Evolutionary conservation across 2,888 invertebrate species (phyloP).

Genomic region (Colletes collaris): DNA sequence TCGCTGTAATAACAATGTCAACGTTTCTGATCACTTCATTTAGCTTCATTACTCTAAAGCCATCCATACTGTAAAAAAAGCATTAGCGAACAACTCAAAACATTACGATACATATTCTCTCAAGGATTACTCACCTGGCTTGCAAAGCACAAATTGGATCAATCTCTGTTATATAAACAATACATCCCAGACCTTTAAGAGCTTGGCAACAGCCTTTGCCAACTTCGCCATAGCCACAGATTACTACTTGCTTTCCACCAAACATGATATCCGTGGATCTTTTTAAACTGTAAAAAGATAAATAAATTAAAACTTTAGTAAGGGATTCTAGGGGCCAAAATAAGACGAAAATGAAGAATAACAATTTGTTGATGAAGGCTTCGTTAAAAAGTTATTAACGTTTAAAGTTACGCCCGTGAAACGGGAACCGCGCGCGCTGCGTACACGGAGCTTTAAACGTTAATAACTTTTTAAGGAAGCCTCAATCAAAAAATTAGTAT

Average conservation of each 20-base stretch:
- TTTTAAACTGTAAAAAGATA: constrained; percentile 86
- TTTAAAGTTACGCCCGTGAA: no score
- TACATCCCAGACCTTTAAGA: constrained; percentile 96
- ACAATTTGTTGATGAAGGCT: no score
- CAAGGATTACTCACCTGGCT: constrained; percentile 87
- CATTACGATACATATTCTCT: background rate
- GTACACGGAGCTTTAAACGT: no score
- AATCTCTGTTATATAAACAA: constrained; percentile 96
- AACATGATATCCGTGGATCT: constrained; percentile 98
- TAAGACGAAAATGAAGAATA: no score
- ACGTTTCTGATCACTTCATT: constrained; percentile 96
- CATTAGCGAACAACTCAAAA: background rate
- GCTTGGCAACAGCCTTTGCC: constrained; percentile 99
- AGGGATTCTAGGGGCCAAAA: no score
- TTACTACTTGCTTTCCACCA: constrained; percentile 97
- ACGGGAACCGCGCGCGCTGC: no score
- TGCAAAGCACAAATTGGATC: constrained; percentile 99
- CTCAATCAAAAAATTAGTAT: no score
- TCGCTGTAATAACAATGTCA: constrained; percentile 98
- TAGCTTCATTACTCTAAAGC: constrained; percentile 96
- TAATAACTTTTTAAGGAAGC: no score
- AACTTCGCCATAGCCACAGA: constrained; percentile 98
- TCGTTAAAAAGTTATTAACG: no score
- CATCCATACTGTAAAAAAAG: constrained; percentile 92
- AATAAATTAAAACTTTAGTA: background rate